These are phyloP conservation scores for Caenorhabditis sp. DNA, from an alignment of 2,888 invertebrate genomes.

Conservation along the genomic window DNA sequence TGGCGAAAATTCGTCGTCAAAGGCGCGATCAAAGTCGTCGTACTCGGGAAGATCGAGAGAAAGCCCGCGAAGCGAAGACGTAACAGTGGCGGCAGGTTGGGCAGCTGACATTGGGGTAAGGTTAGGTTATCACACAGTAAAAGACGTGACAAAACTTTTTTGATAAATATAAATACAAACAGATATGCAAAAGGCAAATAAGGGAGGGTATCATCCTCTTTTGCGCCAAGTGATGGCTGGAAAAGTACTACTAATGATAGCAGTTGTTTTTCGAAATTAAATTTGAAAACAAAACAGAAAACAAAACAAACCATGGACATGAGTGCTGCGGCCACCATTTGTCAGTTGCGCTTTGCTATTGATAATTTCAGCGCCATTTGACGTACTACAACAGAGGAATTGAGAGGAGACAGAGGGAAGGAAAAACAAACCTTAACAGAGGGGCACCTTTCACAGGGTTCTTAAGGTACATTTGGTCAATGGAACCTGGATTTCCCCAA, in stretches of 20 bases:
- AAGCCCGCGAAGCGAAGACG: slow-evolving; percentile 23
- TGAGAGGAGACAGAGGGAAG: slow-evolving; percentile 17
- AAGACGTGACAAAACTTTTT: slow-evolving; percentile 26
- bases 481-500: slow-evolving; percentile 91
- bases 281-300: too few species aligned
- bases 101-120: slow-evolving; percentile 56
- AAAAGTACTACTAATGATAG: background rate
- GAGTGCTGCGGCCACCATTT: slow-evolving; percentile 48
- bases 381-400: slow-evolving; percentile 30
- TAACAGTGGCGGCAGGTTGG: slow-evolving; percentile 9
- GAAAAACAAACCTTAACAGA: slow-evolving; percentile 55
- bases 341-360: slow-evolving; percentile 46
- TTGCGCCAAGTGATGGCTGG: background rate
- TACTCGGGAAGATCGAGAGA: slow-evolving; percentile 44
- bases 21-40: slow-evolving; percentile 58
- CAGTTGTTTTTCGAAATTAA: slow-evolving; percentile 16
- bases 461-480: slow-evolving; percentile 86
- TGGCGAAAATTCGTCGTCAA: slow-evolving; percentile 56
- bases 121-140: slow-evolving; percentile 48
- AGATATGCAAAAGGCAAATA: too few species aligned
- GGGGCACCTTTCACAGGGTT: slow-evolving; percentile 76
- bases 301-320: slow-evolving; percentile 36
- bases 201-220: background rate
- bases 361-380: slow-evolving; percentile 59
- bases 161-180: too few species aligned